Evolutionary conservation across 2,797 vertebrate species (phyloP).

Genomic region (Leontocebus nigricollis): DNA sequence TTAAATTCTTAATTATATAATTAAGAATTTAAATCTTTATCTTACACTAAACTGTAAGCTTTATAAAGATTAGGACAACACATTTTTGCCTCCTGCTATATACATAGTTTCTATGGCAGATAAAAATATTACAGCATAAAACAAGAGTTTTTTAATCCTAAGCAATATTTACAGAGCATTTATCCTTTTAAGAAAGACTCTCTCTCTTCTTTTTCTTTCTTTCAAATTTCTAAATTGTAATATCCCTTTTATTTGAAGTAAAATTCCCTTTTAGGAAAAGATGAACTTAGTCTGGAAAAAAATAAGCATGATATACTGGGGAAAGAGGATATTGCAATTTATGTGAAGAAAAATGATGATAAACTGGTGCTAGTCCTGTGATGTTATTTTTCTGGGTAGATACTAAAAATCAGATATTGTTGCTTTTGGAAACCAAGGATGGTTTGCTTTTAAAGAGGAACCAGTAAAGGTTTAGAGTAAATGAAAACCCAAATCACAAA

Average conservation of each 20-base stretch:
- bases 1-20: neutral
- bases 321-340: conserved; percentile 11
- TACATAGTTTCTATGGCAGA: neutral
- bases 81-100: neutral
- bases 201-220: neutral
- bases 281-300: neutral
- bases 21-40: neutral
- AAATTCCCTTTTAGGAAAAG: neutral
- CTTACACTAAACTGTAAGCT: neutral
- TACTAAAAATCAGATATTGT: neutral
- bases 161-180: neutral
- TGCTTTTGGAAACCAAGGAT: conserved; percentile 33
- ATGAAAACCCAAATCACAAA: conserved; percentile 3
- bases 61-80: neutral
- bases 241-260: neutral
- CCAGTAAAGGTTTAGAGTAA: neutral
- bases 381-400: conserved; percentile 7
- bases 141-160: neutral
- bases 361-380: neutral
- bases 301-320: neutral
- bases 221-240: conserved; percentile 23
- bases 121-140: neutral
- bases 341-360: conserved; percentile 17
- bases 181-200: neutral
- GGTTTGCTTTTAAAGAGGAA: conserved; percentile 25